Evolutionary conservation across 1,140 invertebrate genomes (phyloP), one percentile per base, ranked within the genome.

Genomic region (Pectinophora gossypiella): DNA sequence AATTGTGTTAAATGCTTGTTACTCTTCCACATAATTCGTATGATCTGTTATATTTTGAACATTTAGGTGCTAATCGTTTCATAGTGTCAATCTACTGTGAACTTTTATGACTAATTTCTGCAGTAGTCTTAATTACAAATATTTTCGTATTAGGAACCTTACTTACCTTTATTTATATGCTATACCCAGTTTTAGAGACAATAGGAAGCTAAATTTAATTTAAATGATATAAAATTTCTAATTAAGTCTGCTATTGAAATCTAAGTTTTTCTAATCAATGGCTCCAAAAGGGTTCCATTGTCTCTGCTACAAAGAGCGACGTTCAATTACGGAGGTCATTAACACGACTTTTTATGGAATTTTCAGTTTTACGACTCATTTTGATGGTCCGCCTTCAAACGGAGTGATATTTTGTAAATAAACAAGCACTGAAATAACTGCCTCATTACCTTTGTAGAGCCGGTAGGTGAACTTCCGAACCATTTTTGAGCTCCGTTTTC

Each of bases 271-370:
- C 59, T 62, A 76, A 77, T 81, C 76, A 75, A 76, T 81, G 71
- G 56, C 66, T 49, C 64, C 59, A 64, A 67, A 72, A 65, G 61
- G 61, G 72, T 76, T 82, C 73, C 74, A 86, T 86, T 86, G 83
- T 86, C 76, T 86, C 72, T 82, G 80, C 72, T 69, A 72, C 79
- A 80, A 81, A 83, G 72, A 74, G 66, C 72, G 59, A 58, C 59
- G 68, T 76, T 74, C 83, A 84, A 87, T 85, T 85, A 84, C 67
- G 70, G 78, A 77, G 83, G 78, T 87, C 83, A 78, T 87, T 78
- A 87, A 85, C 83, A 87, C 76, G 81, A 83, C 83, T 87, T 87
- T 84, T 87, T 87, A 85, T 85, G 81, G 84, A 84, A 87, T 84
- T 85, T 83, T 72, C 72, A 78, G 67, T 54, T 86, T 87, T 81